phyloP scores from a whole-genome alignment of 2,888 invertebrate genomes.

The Myathropa florea region DNA sequence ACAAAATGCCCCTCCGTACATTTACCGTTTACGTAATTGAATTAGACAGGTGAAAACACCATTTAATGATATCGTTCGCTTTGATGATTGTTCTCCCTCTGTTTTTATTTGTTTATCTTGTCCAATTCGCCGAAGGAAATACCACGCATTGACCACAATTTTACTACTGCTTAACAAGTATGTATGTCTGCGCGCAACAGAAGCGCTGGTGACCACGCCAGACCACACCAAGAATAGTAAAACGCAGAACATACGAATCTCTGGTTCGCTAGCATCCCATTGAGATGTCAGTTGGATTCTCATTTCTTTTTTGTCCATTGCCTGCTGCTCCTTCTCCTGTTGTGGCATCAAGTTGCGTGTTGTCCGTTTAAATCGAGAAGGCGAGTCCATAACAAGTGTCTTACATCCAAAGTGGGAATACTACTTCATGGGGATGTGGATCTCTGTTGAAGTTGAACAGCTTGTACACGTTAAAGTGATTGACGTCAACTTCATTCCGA shows the following conservation, averaged over 20 bases:
- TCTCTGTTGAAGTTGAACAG: conserved; percentile 48
- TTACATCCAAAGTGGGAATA: conserved; percentile 64
- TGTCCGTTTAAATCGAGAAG: conserved; percentile 52
- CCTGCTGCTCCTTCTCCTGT: conserved; percentile 3
- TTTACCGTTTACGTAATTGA: conserved; percentile 55
- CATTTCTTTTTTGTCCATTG: background rate
- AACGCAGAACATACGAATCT: conserved; percentile 17
- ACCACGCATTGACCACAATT: conserved; percentile 64
- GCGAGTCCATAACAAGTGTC: conserved; percentile 67
- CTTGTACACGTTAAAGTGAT: conserved; percentile 65
- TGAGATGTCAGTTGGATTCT: conserved; percentile 63
- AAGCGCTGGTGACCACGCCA: background rate
- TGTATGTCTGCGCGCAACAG: background rate
- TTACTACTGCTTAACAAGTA: conserved; percentile 66
- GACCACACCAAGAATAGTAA: conserved; percentile 32
- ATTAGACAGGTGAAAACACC: conserved; percentile 63
- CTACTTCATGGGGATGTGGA: conserved; percentile 46
- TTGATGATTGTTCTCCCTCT: conserved; percentile 48
- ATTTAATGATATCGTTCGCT: conserved; percentile 62
- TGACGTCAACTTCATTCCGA: conserved; percentile 54
- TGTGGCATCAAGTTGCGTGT: conserved; percentile 56
- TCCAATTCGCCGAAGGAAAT: conserved; percentile 65
- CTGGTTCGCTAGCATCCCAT: conserved; percentile 50
- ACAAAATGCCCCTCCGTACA: conserved; percentile 26
- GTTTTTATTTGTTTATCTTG: conserved; percentile 55